These are phyloP conservation scores for Lacerta agilis DNA, from an alignment of 2,797 vertebrate genomes.

Conservation along the genomic window DNA sequence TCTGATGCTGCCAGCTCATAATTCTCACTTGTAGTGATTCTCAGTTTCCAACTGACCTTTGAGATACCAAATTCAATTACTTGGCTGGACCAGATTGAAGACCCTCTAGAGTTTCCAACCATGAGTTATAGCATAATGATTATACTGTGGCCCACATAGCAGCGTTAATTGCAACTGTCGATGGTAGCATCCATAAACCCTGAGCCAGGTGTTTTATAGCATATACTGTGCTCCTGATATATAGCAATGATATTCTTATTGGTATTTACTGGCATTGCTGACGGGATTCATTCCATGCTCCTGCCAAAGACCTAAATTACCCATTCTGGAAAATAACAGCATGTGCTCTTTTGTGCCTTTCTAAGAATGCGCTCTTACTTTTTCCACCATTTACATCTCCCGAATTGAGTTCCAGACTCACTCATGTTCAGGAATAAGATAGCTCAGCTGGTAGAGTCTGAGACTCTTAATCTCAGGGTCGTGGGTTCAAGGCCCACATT, in stretches of 20 bases:
- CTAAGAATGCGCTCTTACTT: not conserved
- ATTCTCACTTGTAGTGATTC: constrained; percentile 23
- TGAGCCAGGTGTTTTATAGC: not conserved
- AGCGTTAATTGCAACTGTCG: constrained; percentile 55
- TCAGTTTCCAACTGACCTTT: constrained; percentile 45
- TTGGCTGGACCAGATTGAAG: constrained; percentile 51
- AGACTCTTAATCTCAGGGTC: too few relatives aligned
- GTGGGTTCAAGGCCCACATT: too few relatives aligned
- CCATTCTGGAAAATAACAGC: not conserved
- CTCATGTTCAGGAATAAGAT: not conserved
- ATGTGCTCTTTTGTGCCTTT: not conserved
- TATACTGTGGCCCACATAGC: constrained; percentile 39
- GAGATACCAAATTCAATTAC: constrained; percentile 63
- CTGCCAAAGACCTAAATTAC: not conserved
- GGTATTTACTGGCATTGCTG: not conserved
- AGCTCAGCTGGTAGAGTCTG: too few relatives aligned
- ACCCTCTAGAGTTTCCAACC: constrained; percentile 50
- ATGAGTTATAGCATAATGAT: constrained; percentile 26
- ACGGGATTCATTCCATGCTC: not conserved
- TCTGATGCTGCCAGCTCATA: not conserved
- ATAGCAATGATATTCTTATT: not conserved
- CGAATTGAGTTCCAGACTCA: not conserved
- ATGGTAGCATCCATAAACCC: constrained; percentile 17
- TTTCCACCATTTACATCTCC: not conserved
- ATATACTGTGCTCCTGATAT: not conserved